Evolutionary conservation across 2,113 vertebrate genomes (phyloP).

Genomic region (Glaucomys volans): DNA sequence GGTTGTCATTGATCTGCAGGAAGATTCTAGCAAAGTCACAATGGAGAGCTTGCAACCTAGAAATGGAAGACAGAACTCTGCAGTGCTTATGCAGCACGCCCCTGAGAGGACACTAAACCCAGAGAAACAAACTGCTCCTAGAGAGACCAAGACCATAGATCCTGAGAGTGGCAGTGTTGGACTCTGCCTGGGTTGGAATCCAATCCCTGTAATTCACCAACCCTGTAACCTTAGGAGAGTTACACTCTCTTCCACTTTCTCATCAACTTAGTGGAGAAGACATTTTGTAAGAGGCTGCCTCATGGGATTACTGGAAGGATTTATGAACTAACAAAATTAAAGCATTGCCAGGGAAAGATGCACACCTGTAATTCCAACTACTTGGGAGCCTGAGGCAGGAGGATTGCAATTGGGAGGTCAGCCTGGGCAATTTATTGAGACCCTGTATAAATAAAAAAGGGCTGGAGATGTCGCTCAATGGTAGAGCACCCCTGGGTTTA

Average conservation of each 20-base stretch:
- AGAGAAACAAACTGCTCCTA: background rate
- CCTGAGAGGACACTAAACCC: background rate
- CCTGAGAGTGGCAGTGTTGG: background rate
- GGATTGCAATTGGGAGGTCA: background rate
- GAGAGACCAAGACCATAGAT: background rate
- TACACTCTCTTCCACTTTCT: background rate
- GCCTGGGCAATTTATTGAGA: background rate
- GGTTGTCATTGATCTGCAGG: background rate
- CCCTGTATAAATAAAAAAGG: background rate
- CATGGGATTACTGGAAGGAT: background rate
- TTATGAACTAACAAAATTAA: slow-evolving; percentile 35
- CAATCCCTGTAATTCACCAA: background rate
- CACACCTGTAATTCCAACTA: background rate
- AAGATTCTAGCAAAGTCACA: background rate
- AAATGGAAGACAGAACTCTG: background rate
- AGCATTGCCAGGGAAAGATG: background rate
- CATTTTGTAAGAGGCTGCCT: background rate
- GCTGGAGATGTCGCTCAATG: background rate
- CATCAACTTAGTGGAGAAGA: background rate
- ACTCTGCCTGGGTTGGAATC: background rate
- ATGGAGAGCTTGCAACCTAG: background rate
- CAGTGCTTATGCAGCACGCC: background rate
- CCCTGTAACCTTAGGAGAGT: background rate
- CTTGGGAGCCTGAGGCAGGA: background rate
- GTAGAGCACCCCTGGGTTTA: background rate